Evolutionary conservation across 2,888 invertebrate genomes (phyloP).

Genomic region (Falcaria lacertinaria): DNA sequence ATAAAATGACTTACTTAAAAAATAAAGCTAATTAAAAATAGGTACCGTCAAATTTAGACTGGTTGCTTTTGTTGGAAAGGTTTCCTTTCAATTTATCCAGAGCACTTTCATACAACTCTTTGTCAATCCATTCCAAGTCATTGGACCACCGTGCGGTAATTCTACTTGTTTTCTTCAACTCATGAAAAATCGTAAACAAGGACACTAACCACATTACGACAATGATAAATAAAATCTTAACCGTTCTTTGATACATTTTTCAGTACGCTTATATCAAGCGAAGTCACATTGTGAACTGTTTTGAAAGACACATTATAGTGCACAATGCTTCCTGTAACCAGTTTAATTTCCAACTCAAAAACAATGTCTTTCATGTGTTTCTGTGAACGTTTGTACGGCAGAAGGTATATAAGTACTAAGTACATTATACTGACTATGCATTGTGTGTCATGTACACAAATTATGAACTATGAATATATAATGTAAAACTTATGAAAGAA

Average conservation of each 20-base stretch:
- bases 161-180: slow-evolving; percentile 19
- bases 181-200: slow-evolving; percentile 30
- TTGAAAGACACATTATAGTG: neutral
- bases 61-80: slow-evolving; percentile 12
- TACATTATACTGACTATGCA: neutral
- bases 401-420: neutral
- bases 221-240: slow-evolving; percentile 28
- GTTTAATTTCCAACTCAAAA: neutral
- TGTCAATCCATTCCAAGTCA: slow-evolving; percentile 3
- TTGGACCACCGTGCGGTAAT: neutral
- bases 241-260: slow-evolving; percentile 16
- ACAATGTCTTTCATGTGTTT: neutral
- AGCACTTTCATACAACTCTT: slow-evolving; percentile 22
- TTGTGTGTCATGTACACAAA: neutral
- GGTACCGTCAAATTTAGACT: slow-evolving; percentile 28
- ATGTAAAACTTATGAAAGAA: too few relatives aligned
- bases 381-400: neutral
- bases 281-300: slow-evolving; percentile 1
- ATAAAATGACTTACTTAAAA: too few relatives aligned
- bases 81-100: slow-evolving; percentile 23
- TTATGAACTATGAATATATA: too few relatives aligned
- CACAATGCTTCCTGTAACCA: neutral
- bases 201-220: slow-evolving; percentile 40
- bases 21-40: neutral
- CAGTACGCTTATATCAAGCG: neutral